phyloP scores from a whole-genome alignment of 1,140 invertebrate species.

The Tetragnatha versicolor region DNA sequence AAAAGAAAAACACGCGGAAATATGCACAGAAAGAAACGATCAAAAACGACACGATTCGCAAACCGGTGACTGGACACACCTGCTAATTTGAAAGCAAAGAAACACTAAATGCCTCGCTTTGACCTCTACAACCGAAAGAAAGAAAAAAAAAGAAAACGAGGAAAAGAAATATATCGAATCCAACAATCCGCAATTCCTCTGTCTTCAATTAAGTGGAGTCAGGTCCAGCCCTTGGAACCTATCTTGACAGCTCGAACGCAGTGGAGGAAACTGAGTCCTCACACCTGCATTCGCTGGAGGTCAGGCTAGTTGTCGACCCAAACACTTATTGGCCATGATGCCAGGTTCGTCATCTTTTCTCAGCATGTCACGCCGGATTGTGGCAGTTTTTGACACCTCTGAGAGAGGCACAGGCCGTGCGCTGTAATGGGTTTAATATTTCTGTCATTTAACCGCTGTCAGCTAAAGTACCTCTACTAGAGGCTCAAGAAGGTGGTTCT shows the following conservation, averaged over 20 bases:
- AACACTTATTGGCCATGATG: constrained; percentile 50
- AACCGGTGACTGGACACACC: no score
- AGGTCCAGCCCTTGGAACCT: constrained; percentile 7
- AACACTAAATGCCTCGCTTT: neutral
- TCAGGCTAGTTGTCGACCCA: constrained; percentile 49
- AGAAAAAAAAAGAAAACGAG: neutral
- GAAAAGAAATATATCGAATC: constrained; percentile 38
- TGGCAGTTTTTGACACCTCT: constrained; percentile 49
- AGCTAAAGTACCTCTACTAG: no score
- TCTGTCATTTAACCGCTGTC: constrained; percentile 36
- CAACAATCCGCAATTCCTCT: constrained; percentile 33
- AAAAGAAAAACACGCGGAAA: no score
- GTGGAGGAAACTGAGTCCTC: constrained; percentile 37
- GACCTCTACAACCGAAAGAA: constrained; percentile 1
- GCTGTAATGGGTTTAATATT: constrained; percentile 47
- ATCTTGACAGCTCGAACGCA: constrained; percentile 39
- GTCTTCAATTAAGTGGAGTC: constrained; percentile 27
- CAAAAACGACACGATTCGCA: no score
- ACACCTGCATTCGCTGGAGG: constrained; percentile 47
- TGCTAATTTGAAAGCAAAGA: constrained; percentile 4
- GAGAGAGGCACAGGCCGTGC: neutral
- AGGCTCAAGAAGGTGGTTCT: no score
- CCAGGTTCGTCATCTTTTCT: constrained; percentile 48
- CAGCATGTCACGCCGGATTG: constrained; percentile 39
- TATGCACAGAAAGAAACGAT: no score